These are phyloP conservation scores for Poecile montanus DNA, from an alignment of 2,797 vertebrate species.

Conservation along the genomic window DNA sequence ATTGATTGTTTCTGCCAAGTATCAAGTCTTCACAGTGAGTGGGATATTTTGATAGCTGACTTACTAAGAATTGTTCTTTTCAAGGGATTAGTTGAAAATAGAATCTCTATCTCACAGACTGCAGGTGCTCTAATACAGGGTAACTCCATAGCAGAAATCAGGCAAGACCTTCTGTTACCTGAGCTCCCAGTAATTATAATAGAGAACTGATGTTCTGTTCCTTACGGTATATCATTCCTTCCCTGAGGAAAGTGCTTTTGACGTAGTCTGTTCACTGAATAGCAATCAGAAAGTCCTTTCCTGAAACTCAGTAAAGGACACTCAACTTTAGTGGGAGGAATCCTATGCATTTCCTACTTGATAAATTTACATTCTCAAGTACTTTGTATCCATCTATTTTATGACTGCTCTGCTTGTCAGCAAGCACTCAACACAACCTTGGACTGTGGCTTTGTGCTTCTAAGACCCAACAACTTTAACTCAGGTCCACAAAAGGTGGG, in stretches of 20 bases:
- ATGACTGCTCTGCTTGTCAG: background rate
- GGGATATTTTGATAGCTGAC: background rate
- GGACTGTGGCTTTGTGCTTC: background rate
- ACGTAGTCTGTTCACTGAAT: background rate
- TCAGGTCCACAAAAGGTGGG: background rate
- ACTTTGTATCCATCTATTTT: background rate
- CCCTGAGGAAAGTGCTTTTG: background rate
- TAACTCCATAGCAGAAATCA: slow-evolving; percentile 71
- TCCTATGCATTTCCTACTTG: background rate
- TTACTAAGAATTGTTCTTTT: background rate
- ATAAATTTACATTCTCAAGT: background rate
- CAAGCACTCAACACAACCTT: background rate
- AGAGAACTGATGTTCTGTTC: background rate
- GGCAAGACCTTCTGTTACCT: slow-evolving; percentile 76
- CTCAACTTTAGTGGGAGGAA: background rate
- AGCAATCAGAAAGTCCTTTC: background rate
- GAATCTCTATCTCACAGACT: background rate
- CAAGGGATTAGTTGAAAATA: slow-evolving; percentile 10
- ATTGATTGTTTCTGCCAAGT: background rate
- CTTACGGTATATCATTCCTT: background rate
- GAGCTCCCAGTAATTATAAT: slow-evolving; percentile 69
- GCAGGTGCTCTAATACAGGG: background rate
- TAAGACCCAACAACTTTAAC: background rate
- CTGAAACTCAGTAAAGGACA: background rate
- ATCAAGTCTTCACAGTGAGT: background rate